Base-by-base conservation (phyloP, 1,140 invertebrate species). In the Xylocopa sonorina region DNA sequence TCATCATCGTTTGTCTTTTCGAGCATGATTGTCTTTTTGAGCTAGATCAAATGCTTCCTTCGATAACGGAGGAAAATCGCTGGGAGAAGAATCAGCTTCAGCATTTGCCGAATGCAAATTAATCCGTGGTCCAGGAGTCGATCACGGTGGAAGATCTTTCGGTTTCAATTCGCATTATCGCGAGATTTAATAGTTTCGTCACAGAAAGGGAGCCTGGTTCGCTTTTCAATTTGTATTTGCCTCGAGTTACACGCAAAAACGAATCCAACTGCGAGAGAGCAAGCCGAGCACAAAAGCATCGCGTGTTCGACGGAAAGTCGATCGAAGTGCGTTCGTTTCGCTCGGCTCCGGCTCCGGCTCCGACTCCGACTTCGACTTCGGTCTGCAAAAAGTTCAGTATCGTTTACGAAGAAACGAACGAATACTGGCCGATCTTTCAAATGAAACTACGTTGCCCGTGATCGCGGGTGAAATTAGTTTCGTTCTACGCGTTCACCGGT, bases 181-280 rank as follows among this genome's bases (percentile, higher is more conserved):
- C 7, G 27, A 51, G 48, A 68, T 34, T 34, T 68, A 68, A 68
- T 53, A 48, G 66, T 38, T 38, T 55, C 67, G 2, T 16, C 50
- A 5, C 38, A 16, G n/a, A 71, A 60, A 60, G 48, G n/a, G n/a
- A 67, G 3, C 16, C 5, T 21, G 21, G 24, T 38, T 24, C 43
- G 3, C 18, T 32, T 38, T 38, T 67, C 64, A n/a, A 67, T 67
- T 67, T 67, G 48, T 48, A 34, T 67, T 53, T 51, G 50, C 48
- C 50, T 34, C 24, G n/a, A 0, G 18, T 51, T 53, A 21, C 16
- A n/a, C 63, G 18, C 64, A 51, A 34, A 67, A 38, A 53, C 12
- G 34, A 38, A 6, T 27, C 6, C 7, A n/a, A 48, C 18, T 21
- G 24, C 41, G 14, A 46, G 43, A 46, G 43, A 1, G 16, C 48